A percentile compares a stretch with the other conserved stretches of the same genome.
Evolutionary conservation across 1,140 invertebrate species (phyloP).

Genomic region (Laodelphax striatellus): DNA sequence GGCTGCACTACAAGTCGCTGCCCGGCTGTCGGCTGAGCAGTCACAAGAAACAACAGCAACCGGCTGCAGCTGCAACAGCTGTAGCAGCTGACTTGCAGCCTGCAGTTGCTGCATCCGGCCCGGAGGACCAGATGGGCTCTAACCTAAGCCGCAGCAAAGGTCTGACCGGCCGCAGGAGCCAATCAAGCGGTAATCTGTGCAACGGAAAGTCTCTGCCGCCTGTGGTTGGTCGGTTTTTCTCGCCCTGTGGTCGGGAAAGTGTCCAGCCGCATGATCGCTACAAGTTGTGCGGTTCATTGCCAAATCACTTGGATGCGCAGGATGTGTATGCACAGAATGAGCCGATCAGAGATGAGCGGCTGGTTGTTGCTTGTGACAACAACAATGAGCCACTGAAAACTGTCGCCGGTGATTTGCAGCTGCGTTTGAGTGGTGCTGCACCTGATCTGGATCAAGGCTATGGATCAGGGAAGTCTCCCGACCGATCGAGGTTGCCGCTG

Average conservation of each 20-base stretch:
- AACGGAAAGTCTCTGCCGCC: slow-evolving; percentile 31
- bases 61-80: neutral
- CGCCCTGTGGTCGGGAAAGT: slow-evolving; percentile 12
- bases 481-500: slow-evolving; percentile 42
- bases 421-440: slow-evolving; percentile 11
- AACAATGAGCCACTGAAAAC: slow-evolving; percentile 36
- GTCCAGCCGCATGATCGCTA: slow-evolving; percentile 28
- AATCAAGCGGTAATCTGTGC: slow-evolving; percentile 49
- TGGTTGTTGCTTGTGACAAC: slow-evolving; percentile 43
- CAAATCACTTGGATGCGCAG: slow-evolving; percentile 57
- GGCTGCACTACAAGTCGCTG: neutral
- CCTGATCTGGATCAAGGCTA: slow-evolving; percentile 50
- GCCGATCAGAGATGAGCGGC: slow-evolving; percentile 40
- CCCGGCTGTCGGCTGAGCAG: neutral
- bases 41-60: neutral
- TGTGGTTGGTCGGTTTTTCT: slow-evolving; percentile 20
- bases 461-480: slow-evolving; percentile 61
- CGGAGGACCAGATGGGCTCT: slow-evolving; percentile 44
- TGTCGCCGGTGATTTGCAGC: slow-evolving; percentile 14
- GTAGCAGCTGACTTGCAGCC: neutral
- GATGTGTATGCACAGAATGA: slow-evolving; percentile 33
- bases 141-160: slow-evolving; percentile 59
- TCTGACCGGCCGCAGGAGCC: slow-evolving; percentile 49
- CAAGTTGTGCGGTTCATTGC: slow-evolving; percentile 50
- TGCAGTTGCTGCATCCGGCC: neutral